phyloP scores from a whole-genome alignment of 2,113 vertebrate species.

The Dascyllus trimaculatus region DNA sequence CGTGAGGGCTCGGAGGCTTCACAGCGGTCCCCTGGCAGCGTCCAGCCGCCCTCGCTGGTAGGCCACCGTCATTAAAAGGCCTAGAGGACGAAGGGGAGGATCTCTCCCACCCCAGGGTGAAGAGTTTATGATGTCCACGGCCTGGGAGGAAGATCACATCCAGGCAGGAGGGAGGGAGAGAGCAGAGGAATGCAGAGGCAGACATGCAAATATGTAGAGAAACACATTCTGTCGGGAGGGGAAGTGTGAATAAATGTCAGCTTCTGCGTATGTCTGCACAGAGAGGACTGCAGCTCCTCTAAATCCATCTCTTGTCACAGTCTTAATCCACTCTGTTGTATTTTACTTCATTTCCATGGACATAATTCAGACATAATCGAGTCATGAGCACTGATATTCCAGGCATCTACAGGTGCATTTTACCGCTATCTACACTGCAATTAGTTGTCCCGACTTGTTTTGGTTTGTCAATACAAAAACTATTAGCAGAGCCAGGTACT shows the following conservation, averaged over 20 bases:
- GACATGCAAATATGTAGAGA: constrained; percentile 6
- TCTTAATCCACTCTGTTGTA: neutral
- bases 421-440: constrained; percentile 3
- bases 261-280: neutral
- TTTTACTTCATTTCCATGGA: too few species aligned
- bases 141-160: constrained; percentile 29
- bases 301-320: neutral
- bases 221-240: neutral
- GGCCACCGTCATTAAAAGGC: constrained; percentile 60
- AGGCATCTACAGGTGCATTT: neutral
- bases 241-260: constrained; percentile 17
- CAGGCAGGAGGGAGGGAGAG: neutral
- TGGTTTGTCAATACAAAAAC: constrained; percentile 16
- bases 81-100: constrained; percentile 39
- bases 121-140: constrained; percentile 34
- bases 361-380: too few species aligned
- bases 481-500: constrained; percentile 15
- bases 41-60: constrained; percentile 23
- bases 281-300: neutral
- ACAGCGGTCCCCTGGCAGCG: constrained; percentile 46
- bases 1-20: constrained; percentile 12
- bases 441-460: constrained; percentile 6
- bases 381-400: neutral
- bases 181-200: neutral
- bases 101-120: constrained; percentile 29